Evolutionary conservation across 2,888 invertebrate species (phyloP).

Genomic region (Orthonevra nobilis): DNA sequence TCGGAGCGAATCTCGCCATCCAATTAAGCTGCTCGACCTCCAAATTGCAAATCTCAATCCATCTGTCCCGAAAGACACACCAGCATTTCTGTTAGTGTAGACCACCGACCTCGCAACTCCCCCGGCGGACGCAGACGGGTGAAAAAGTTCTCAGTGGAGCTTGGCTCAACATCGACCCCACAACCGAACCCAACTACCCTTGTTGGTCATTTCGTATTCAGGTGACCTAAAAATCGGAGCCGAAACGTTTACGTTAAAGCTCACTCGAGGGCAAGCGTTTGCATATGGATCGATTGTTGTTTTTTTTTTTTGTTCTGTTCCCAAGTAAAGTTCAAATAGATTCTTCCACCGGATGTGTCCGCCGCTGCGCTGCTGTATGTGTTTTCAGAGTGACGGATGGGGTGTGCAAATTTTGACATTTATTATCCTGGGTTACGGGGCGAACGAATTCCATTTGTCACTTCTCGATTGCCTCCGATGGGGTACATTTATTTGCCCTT

Average conservation of each 20-base stretch:
- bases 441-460: slow-evolving; percentile 40
- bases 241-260: slow-evolving; percentile 49
- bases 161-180: neutral
- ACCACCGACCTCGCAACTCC: neutral
- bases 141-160: slow-evolving; percentile 8
- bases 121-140: neutral
- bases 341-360: slow-evolving; percentile 6
- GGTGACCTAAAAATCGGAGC: slow-evolving; percentile 68
- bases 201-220: slow-evolving; percentile 68
- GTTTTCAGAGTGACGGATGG: slow-evolving; percentile 31
- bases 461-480: slow-evolving; percentile 20
- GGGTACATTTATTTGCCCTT: neutral
- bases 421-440: slow-evolving; percentile 31
- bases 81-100: slow-evolving; percentile 54
- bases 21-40: slow-evolving; percentile 70
- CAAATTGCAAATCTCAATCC: slow-evolving; percentile 66
- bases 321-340: slow-evolving; percentile 39
- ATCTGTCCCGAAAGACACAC: slow-evolving; percentile 69
- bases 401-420: slow-evolving; percentile 61
- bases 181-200: neutral
- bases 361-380: slow-evolving; percentile 5
- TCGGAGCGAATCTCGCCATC: slow-evolving; percentile 38
- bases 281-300: slow-evolving; percentile 34
- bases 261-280: slow-evolving; percentile 43
- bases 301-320: slow-evolving; percentile 15